Base-by-base conservation (phyloP, 2,888 invertebrate species). In the Noctuana brunneofusca region DNA sequence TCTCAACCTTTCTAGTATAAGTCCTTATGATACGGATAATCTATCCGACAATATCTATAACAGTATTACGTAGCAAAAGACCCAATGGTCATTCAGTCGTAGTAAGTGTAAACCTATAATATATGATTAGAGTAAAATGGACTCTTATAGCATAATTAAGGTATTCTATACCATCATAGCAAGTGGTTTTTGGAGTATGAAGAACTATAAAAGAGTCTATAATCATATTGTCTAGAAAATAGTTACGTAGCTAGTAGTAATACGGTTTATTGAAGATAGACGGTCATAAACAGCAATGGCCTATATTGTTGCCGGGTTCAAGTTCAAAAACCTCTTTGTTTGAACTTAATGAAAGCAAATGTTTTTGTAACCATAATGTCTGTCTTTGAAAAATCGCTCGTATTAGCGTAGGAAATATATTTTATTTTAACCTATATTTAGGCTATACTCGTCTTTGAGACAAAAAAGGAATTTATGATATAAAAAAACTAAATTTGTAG, bases 391-490 rank as follows among this genome's bases (percentile, higher is more conserved):
- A 62, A 49, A 56, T 52, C 46, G 14, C 53, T 55, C 52, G 35
- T 46, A 18, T 59, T 67, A 65, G 55, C 4, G 57, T 71, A 67
- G 65, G 14, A 3, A 38, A 54, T 78, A 82, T 76, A 68, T 73
- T 72, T 71, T 71, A 76, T 73, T 69, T 72, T 74, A 68, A 71
- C 65, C 63, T 68, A 71, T 69, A 54, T 71, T 75, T 69, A 63
- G 71, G 71, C 57, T 63, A 57, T 57, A 75, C 67, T 79, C 73
- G 79, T 79, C 80, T 80, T 66, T 75, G 74, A 79, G 78, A 78
- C 85, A 75, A 68, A 58, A 78, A 81, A 76, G 79, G 83, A 83
- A 84, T 85, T 84, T 84, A 80, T 53, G 41, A 35, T 54, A 24
- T 27, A 49, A 60, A 32, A 53, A 30, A 62, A 63, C 56, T 63